phyloP scores from a whole-genome alignment of 2,888 invertebrate genomes.

The Teinopalpus imperialis region DNA sequence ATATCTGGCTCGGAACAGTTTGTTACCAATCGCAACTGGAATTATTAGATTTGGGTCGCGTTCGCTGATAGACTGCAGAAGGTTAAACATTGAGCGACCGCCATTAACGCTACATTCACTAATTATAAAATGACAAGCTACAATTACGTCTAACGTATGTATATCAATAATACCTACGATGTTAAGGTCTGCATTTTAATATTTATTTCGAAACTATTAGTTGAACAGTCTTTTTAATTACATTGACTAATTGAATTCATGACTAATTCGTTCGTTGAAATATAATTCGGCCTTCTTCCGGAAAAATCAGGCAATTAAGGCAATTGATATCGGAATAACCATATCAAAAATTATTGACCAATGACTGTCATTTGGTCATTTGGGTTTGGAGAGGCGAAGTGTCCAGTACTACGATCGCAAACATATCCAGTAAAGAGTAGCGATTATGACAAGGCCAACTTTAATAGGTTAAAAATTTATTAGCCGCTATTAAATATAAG shows the following conservation, averaged over 20 bases:
- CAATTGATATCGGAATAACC: no score
- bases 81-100: constrained; percentile 6
- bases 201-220: no score
- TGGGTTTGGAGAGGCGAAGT: no score
- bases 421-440: no score
- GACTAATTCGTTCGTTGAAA: not conserved
- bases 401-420: no score
- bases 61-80: constrained; percentile 11
- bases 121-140: constrained; percentile 21
- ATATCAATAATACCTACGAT: not conserved
- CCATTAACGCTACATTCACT: constrained; percentile 17
- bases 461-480: no score
- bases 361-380: no score
- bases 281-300: no score
- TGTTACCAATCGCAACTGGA: constrained; percentile 35
- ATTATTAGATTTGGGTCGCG: constrained; percentile 35
- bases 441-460: no score
- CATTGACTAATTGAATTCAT: not conserved
- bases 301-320: no score
- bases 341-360: no score
- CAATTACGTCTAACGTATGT: not conserved
- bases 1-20: constrained; percentile 31
- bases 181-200: not conserved
- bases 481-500: no score
- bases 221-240: not conserved